Conservation (phyloP, 2,113 vertebrate species). For the Collichthys lucidus region DNA sequence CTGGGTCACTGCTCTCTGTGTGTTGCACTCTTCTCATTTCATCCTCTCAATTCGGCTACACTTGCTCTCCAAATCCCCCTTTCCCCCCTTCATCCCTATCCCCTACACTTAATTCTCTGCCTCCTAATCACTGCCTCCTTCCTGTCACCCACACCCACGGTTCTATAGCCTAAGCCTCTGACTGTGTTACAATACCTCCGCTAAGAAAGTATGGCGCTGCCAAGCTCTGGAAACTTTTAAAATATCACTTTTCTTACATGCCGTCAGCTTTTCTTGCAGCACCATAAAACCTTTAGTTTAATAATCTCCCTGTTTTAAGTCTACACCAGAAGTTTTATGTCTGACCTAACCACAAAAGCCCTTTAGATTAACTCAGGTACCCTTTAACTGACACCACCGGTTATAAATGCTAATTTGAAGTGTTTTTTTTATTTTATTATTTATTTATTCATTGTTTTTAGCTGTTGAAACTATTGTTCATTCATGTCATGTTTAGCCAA, state of each 20-base stretch:
- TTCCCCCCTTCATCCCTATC: constrained; percentile 32
- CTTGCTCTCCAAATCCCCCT: constrained; percentile 53
- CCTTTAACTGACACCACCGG: background rate
- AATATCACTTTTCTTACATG: constrained; percentile 55
- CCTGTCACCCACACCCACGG: constrained; percentile 55
- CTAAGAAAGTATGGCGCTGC: constrained; percentile 55
- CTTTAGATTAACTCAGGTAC: constrained; percentile 19
- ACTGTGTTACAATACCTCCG: constrained; percentile 57
- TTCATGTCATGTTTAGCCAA: too few species aligned
- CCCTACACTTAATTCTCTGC: constrained; percentile 56
- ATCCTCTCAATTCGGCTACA: constrained; percentile 42
- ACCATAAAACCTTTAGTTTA: constrained; percentile 32
- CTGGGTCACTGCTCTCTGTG: constrained; percentile 80
- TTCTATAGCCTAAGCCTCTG: constrained; percentile 67
- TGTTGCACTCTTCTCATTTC: constrained; percentile 65
- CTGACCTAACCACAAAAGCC: background rate
- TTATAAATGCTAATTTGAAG: background rate
- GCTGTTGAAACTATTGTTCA: background rate
- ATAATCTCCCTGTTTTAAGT: constrained; percentile 47
- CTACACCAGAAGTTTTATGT: constrained; percentile 11
- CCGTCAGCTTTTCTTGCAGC: constrained; percentile 37
- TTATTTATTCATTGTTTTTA: background rate
- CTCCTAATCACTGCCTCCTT: constrained; percentile 39
- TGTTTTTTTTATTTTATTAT: background rate
- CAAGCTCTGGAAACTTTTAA: constrained; percentile 55